Evolutionary conservation across 2,797 vertebrate genomes (phyloP).

Genomic region (Leptoclinus maculatus): DNA sequence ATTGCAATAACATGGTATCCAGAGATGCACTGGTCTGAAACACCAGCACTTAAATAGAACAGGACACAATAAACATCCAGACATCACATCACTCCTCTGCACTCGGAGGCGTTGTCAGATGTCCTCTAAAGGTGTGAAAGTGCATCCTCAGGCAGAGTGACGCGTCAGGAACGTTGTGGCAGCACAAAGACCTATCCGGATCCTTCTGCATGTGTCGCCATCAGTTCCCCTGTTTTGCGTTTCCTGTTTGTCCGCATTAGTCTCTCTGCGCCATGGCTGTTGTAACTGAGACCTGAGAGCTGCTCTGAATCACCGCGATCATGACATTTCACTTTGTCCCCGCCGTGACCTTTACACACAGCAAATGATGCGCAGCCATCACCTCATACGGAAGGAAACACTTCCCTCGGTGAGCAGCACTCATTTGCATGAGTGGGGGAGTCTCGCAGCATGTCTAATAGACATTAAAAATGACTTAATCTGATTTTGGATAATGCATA

Average conservation of each 20-base stretch:
- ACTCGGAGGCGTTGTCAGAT: constrained; percentile 63
- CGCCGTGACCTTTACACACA: constrained; percentile 48
- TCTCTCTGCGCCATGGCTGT: constrained; percentile 11
- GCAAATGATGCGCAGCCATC: constrained; percentile 35
- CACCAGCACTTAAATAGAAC: constrained; percentile 23
- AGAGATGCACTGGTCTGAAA: constrained; percentile 9
- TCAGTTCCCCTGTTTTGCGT: constrained; percentile 12
- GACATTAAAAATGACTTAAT: constrained; percentile 58
- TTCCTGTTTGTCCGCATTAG: constrained; percentile 43
- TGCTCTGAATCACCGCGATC: constrained; percentile 25
- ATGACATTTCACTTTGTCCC: constrained; percentile 42
- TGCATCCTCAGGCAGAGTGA: constrained; percentile 61
- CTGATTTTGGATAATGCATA: constrained; percentile 47
- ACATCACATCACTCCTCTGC: constrained; percentile 35
- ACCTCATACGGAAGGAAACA: constrained; percentile 40
- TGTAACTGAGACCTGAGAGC: constrained; percentile 21
- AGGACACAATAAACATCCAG: constrained; percentile 36
- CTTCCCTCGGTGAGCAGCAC: constrained; percentile 2
- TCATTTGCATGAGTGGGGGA: constrained; percentile 53
- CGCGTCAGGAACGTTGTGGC: constrained; percentile 48
- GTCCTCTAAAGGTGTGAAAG: constrained; percentile 70
- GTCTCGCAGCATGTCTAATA: constrained; percentile 47
- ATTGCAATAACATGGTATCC: neutral
- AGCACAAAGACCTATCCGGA: constrained; percentile 34
- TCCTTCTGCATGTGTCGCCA: constrained; percentile 40